Conservation (phyloP, 2,797 vertebrate species). For the Alca torda region DNA sequence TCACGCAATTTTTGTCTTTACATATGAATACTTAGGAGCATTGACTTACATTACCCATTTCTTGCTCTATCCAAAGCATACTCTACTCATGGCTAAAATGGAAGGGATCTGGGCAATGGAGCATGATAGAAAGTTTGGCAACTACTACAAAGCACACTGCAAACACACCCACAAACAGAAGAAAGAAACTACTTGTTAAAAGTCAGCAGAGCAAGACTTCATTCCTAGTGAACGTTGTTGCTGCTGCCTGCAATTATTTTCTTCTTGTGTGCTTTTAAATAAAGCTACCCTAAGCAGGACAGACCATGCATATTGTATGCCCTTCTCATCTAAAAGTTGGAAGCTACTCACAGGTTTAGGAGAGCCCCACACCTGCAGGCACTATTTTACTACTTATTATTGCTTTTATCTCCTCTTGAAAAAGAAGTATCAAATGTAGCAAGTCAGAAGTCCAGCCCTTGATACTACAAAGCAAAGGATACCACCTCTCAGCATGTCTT, state of each 20-base stretch:
- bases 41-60: not conserved
- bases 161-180: not conserved
- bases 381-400: not conserved
- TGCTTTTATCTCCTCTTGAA: not conserved
- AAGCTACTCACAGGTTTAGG: not conserved
- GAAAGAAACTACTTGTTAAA: not conserved
- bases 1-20: not conserved
- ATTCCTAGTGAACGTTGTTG: not conserved
- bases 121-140: not conserved
- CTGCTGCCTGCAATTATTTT: not conserved
- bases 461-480: too few relatives aligned
- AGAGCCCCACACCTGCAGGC: not conserved
- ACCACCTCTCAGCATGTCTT: not conserved
- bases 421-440: not conserved
- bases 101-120: not conserved
- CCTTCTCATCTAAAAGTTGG: not conserved
- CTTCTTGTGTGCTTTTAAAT: not conserved
- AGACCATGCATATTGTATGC: not conserved
- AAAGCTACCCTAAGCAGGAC: not conserved
- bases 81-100: accelerated
- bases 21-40: not conserved
- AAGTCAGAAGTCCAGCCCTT: not conserved
- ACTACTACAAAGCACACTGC: not conserved
- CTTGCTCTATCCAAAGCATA: not conserved
- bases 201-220: not conserved